Conservation (phyloP, 2,888 invertebrate species). For the Megamerina dolium region DNA sequence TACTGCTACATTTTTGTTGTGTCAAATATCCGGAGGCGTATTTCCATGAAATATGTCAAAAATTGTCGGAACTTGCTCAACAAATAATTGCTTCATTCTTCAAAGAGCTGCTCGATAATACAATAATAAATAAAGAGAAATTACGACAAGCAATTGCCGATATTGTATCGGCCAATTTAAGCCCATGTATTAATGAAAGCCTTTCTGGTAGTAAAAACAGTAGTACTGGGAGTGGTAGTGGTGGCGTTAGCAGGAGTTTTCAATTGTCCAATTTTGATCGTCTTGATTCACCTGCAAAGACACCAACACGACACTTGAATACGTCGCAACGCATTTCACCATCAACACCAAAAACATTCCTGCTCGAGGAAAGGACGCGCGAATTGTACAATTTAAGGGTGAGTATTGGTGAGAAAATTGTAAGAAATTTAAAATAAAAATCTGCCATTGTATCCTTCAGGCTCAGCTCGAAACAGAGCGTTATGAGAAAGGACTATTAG, state of each 20-base stretch:
- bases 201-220: conserved; percentile 11
- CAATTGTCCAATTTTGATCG: conserved; percentile 10
- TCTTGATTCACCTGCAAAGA: conserved; percentile 24
- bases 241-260: conserved; percentile 4
- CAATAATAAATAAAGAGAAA: conserved; percentile 27
- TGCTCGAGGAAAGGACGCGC: conserved; percentile 39
- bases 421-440: not conserved
- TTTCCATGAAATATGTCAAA: conserved; percentile 41
- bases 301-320: conserved; percentile 20
- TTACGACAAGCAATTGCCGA: conserved; percentile 33
- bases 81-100: conserved; percentile 37
- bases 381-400: conserved; percentile 39
- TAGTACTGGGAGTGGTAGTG: conserved; percentile 3
- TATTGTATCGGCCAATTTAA: conserved; percentile 14
- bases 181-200: conserved; percentile 17
- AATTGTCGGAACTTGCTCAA: conserved; percentile 33
- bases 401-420: conserved; percentile 10
- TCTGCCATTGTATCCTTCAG: conserved; percentile 18
- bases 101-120: conserved; percentile 27
- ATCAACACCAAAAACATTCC: conserved; percentile 36
- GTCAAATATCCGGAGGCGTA: conserved; percentile 33
- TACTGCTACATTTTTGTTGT: conserved; percentile 44
- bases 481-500: conserved; percentile 41
- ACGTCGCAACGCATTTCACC: conserved; percentile 28
- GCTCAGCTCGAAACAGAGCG: conserved; percentile 41